Percentiles rank a stretch among this genome's conserved stretches.
phyloP scores from a whole-genome alignment of 2,113 vertebrate species.

The Lamprotornis superbus region DNA sequence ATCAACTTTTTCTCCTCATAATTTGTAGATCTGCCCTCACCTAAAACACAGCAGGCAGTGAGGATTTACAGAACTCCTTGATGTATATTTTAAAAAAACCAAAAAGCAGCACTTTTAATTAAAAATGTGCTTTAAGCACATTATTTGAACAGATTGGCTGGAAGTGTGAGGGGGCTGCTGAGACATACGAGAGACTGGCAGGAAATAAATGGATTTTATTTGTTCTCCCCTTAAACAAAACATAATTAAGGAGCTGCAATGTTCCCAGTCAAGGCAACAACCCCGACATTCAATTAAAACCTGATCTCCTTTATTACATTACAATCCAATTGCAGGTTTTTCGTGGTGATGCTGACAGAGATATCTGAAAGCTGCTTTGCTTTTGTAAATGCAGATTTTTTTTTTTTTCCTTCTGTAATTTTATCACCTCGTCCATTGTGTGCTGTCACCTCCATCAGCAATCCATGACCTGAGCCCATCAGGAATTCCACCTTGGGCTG shows the following conservation, averaged over 20 bases:
- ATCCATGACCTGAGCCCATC: not conserved
- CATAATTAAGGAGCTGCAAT: constrained; percentile 49
- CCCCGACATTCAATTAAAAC: constrained; percentile 48
- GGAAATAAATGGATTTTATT: constrained; percentile 39
- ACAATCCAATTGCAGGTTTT: constrained; percentile 37
- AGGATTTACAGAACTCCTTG: not conserved
- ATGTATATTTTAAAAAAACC: too few relatives aligned
- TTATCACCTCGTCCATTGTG: not conserved
- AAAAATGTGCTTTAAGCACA: not conserved
- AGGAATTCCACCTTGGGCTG: not conserved
- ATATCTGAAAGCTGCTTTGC: not conserved
- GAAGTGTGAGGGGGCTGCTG: not conserved
- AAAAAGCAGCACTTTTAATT: not conserved
- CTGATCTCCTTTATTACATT: constrained; percentile 42
- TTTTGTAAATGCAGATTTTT: not conserved
- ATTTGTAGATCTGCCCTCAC: not conserved
- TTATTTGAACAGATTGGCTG: not conserved
- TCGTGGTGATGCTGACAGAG: not conserved
- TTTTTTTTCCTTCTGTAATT: not conserved
- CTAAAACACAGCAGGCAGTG: not conserved
- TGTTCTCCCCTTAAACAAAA: constrained; percentile 30
- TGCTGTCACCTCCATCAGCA: not conserved
- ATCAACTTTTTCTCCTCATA: not conserved
- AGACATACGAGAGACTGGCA: not conserved
- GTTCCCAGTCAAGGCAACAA: not conserved